These are phyloP conservation scores for Crotalus horridus DNA, from an alignment of 2,113 vertebrate genomes.

Conservation along the genomic window DNA sequence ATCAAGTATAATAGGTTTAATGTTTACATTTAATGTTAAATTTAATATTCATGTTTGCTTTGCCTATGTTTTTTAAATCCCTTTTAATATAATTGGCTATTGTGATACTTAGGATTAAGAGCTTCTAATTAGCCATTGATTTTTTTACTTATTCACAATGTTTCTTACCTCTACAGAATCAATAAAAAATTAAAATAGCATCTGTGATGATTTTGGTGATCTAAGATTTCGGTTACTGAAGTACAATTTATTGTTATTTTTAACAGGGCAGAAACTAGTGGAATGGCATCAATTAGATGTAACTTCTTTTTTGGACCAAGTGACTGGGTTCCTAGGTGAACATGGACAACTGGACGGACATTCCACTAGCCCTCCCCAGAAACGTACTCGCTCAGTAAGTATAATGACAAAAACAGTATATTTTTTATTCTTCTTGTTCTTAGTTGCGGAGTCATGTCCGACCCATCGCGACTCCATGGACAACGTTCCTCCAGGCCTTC, in stretches of 20 bases:
- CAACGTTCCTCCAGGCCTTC: no score
- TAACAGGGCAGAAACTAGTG: constrained; percentile 93
- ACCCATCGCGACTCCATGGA: no score
- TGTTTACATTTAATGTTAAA: neutral
- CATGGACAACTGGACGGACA: constrained; percentile 95
- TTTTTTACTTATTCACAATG: neutral
- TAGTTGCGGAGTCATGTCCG: no score
- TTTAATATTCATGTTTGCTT: neutral
- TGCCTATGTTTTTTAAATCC: neutral
- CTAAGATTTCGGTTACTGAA: neutral
- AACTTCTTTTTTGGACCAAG: constrained; percentile 94
- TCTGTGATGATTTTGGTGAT: neutral
- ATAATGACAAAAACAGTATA: neutral
- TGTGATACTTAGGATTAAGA: neutral
- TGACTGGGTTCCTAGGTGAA: constrained; percentile 91
- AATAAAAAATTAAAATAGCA: neutral
- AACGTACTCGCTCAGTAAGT: constrained; percentile 93
- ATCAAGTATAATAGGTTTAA: neutral
- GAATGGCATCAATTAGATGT: constrained; percentile 99
- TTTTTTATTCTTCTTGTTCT: neutral
- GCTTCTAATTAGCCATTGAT: neutral
- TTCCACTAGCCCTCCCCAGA: constrained; percentile 87
- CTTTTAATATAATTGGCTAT: neutral
- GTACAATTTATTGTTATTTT: neutral
- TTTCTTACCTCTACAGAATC: neutral